A percentile compares a stretch with the other conserved stretches of the same genome.
phyloP scores from a whole-genome alignment of 2,797 vertebrate genomes.

The Mus spretus region DNA sequence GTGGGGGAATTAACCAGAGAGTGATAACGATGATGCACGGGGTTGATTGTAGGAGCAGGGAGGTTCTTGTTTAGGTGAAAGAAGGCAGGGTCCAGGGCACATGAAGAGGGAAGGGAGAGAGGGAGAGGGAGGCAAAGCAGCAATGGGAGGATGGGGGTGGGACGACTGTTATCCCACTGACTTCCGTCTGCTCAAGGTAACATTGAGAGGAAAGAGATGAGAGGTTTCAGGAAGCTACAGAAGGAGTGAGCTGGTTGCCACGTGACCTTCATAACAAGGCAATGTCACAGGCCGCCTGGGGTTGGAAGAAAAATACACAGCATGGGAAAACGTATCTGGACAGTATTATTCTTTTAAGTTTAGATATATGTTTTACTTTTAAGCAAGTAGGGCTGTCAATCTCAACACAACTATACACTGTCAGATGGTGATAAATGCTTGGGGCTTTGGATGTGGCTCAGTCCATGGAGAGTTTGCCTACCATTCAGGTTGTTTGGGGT shows the following conservation, averaged over 20 bases:
- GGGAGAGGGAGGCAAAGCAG: background rate
- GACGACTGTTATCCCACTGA: background rate
- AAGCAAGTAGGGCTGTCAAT: background rate
- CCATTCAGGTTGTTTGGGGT: background rate
- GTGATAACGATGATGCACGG: background rate
- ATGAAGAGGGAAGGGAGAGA: background rate
- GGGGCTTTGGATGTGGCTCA: background rate
- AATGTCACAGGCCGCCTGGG: background rate
- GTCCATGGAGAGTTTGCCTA: background rate
- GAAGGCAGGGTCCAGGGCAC: background rate
- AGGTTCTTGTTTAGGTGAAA: background rate
- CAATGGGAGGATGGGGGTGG: background rate
- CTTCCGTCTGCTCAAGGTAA: background rate
- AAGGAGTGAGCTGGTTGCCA: background rate
- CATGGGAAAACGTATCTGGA: background rate
- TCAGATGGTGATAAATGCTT: background rate
- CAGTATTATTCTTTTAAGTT: background rate
- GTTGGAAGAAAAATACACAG: background rate
- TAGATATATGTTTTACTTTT: background rate
- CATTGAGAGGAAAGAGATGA: background rate
- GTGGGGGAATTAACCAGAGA: background rate
- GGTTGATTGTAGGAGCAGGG: background rate
- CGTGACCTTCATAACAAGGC: background rate
- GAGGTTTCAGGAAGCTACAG: background rate
- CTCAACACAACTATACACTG: background rate